Conservation (phyloP, 2,888 invertebrate species). For the Sipha maydis region DNA sequence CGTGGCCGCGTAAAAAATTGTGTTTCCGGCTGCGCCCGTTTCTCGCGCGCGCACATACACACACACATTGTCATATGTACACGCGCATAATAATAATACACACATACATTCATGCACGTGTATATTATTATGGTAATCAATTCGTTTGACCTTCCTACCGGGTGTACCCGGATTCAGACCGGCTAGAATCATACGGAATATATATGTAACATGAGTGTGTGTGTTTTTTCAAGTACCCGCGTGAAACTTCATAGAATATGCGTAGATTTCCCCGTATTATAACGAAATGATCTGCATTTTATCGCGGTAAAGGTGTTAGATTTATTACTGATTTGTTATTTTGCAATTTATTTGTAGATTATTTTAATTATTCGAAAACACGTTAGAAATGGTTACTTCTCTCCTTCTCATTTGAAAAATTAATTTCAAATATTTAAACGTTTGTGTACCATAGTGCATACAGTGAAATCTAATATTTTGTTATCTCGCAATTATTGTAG, state of each 20-base stretch:
- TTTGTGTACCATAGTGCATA: background rate
- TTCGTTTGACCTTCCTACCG: conserved; percentile 57
- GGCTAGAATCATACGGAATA: background rate
- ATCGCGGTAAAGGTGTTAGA: background rate
- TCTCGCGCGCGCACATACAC: background rate
- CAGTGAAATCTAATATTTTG: conserved; percentile 1
- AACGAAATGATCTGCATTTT: background rate
- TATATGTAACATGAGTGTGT: background rate
- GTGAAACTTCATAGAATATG: background rate
- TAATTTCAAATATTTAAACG: background rate
- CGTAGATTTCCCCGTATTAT: background rate
- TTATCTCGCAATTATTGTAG: conserved; percentile 30
- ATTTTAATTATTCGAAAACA: background rate
- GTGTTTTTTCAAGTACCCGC: background rate
- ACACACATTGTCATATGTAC: background rate
- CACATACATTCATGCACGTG: background rate
- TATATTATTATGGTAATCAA: conserved; percentile 39
- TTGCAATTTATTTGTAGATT: background rate
- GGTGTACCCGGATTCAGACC: conserved; percentile 48
- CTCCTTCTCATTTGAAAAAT: background rate
- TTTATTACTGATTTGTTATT: background rate
- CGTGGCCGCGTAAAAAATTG: conserved; percentile 16
- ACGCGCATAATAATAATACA: conserved; percentile 1
- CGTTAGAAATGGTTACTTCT: background rate
- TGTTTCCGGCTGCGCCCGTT: conserved; percentile 54